A percentile compares a stretch with the other conserved stretches of the same genome.
Conservation (phyloP, 1,140 invertebrate genomes). For the Ceratosolen fusciceps region DNA sequence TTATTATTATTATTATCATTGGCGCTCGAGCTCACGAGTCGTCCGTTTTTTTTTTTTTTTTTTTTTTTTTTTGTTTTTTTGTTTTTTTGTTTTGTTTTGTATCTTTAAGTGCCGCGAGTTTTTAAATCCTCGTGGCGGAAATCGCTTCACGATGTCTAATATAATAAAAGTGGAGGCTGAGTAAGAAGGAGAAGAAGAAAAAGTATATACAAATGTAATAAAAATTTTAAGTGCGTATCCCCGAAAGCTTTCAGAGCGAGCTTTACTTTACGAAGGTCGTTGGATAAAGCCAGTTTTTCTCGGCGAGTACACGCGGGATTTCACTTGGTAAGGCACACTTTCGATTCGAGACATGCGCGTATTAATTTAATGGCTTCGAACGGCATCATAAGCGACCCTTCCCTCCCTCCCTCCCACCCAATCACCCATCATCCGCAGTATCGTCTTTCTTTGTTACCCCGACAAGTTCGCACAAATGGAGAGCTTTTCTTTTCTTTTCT, state of each 20-base stretch:
- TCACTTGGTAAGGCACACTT: conserved; percentile 1
- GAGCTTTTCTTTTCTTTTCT: background rate
- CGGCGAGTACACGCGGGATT: background rate
- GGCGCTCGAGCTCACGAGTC: too few relatives aligned
- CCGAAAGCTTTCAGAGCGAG: background rate
- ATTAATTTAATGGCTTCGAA: conserved; percentile 43
- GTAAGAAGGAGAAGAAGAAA: too few relatives aligned
- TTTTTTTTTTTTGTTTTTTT: too few relatives aligned
- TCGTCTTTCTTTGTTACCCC: conserved; percentile 49
- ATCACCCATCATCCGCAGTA: too few relatives aligned
- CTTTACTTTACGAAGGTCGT: too few relatives aligned
- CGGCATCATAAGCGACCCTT: too few relatives aligned
- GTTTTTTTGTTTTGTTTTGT: too few relatives aligned
- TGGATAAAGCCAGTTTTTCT: background rate
- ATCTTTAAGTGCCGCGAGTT: too few relatives aligned
- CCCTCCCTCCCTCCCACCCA: too few relatives aligned
- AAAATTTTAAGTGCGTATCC: background rate
- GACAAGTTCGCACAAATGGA: background rate
- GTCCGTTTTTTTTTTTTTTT: too few relatives aligned
- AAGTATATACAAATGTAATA: background rate
- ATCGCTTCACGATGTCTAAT: background rate
- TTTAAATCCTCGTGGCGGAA: background rate
- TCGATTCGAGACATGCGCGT: conserved; percentile 50
- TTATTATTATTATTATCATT: too few relatives aligned
- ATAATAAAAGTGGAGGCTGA: too few relatives aligned